Evolutionary conservation across 2,888 invertebrate genomes (phyloP), one percentile per base, ranked within the genome.

Genomic region (Tenodera sinensis): DNA sequence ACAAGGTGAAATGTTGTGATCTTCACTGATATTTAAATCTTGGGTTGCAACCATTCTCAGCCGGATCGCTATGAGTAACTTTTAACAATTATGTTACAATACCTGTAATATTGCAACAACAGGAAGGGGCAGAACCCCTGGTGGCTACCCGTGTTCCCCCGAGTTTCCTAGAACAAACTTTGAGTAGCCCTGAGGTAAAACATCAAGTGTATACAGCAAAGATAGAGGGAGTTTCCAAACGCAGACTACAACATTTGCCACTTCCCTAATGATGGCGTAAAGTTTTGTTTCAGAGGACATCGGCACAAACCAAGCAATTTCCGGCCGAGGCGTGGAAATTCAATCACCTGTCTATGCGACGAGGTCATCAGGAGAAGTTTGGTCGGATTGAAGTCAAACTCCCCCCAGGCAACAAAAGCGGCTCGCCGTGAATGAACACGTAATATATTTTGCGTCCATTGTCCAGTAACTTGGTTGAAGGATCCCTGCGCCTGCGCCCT

Each of bases 391-490:
- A 71, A 71, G 54, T 71, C 54, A 71, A 71, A 71, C 54, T 71
- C 54, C 54, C 54, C 54, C 54, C 42, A 12, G 54, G 54, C 54
- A 71, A 71, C 54, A 71, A 71, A 71, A 71, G 54, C 54, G 54
- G 54, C 25, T n/a, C 30, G 86, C 81, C 28, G 25, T 71, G 54
- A 71, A 71, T 71, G 54, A 71, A 71, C 54, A 71, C 54, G 54
- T 71, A 71, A 71, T 71, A 71, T 71, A 71, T 71, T 71, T 87
- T 42, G 30, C 83, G 27, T 83, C 83, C 34, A 87, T 87, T 83
- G 87, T 87, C 83, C 87, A 87, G 82, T 87, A 87, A 87, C 87
- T 87, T 82, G 6, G 87, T 83, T 83, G 87, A 71, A 71, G 54
- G 54, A 71, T 71, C 54, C 54, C 20, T 25, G 54, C 54, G 20